Base-by-base conservation (phyloP, 2,888 invertebrate species). In the Listrodromus nycthemerus region DNA sequence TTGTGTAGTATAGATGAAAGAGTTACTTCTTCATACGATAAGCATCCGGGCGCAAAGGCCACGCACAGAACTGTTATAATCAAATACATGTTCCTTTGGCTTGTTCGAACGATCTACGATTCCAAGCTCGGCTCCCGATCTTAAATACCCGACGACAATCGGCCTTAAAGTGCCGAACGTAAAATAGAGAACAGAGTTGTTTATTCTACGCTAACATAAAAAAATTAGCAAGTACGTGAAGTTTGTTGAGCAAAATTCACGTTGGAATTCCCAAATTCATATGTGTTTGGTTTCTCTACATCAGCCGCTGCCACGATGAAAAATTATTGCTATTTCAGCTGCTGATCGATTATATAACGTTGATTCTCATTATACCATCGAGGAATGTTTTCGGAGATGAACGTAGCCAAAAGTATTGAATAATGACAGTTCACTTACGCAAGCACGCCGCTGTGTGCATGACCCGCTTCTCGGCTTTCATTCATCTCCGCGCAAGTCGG, bases 51-150 rank as follows among this genome's bases (percentile, higher is more conserved):
- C 48, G 63, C 50, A 7, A 63, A 21, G 48, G 50, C 74, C 33
- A 63, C 21, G 73, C 27, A 73, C 19, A 73, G 27, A 61, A 73
- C 8, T 45, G 45, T 24, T 19, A 73, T 45, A 5, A 45, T 13
- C 1, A 27, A 5, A 27, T 61, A 61, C 58, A 27, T 45, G 45
- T n/a, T 73, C 21, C 8, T 21, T 4, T 30, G n/a, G 30, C 0
- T 21, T 13, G 6, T 21, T 30, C 24, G 5, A 45, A 10, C 1
- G 45, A 61, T 27, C 24, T 19, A 16, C 13, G 55, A 21, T 55
- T 24, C 4, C 4, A 10, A 24, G 24, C 21, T 10, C 10, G 24
- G 10, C 24, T 55, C 55, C 1, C 55, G 55, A 55, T 8, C 21
- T 55, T 55, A 55, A 21, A 55, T 55, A 55, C 55, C 55, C 24